Conservation (phyloP, 2,888 invertebrate genomes). For the Polia nebulosa region DNA sequence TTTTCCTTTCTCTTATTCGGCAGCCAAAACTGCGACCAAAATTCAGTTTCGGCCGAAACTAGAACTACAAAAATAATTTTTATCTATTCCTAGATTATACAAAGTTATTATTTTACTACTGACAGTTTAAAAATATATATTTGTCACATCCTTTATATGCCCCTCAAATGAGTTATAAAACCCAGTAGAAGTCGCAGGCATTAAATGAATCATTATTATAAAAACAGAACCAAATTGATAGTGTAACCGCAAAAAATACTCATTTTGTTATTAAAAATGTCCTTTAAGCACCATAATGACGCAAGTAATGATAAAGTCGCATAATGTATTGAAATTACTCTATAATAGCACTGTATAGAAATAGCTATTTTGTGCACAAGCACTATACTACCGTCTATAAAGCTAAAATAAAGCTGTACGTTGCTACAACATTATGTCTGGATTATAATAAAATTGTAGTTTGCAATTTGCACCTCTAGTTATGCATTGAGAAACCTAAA, state of each 20-base stretch:
- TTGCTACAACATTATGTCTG: not conserved
- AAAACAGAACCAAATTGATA: conserved; percentile 40
- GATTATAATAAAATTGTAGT: not conserved
- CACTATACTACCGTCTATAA: conserved; percentile 18
- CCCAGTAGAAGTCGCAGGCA: conserved; percentile 16
- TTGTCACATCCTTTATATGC: not conserved
- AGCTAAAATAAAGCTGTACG: conserved; percentile 12
- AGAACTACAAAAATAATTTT: not conserved
- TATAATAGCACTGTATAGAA: conserved; percentile 42
- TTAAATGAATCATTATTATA: conserved; percentile 47
- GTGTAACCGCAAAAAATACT: conserved; percentile 52
- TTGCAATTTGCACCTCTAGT: conserved; percentile 40
- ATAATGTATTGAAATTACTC: conserved; percentile 42
- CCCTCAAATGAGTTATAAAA: conserved; percentile 23
- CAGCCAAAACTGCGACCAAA: conserved; percentile 31
- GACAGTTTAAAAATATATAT: not conserved
- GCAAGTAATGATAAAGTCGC: conserved; percentile 48
- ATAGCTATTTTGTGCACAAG: conserved; percentile 36
- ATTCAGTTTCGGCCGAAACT: conserved; percentile 16
- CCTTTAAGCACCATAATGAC: conserved; percentile 38
- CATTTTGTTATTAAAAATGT: conserved; percentile 55
- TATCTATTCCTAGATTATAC: not conserved
- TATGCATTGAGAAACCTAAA: conserved; percentile 3
- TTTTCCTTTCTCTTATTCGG: not conserved
- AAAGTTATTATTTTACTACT: conserved; percentile 4